Evolutionary conservation across 2,888 invertebrate species (phyloP), one percentile per base, ranked within the genome.

Genomic region (Drosophila dives): DNA sequence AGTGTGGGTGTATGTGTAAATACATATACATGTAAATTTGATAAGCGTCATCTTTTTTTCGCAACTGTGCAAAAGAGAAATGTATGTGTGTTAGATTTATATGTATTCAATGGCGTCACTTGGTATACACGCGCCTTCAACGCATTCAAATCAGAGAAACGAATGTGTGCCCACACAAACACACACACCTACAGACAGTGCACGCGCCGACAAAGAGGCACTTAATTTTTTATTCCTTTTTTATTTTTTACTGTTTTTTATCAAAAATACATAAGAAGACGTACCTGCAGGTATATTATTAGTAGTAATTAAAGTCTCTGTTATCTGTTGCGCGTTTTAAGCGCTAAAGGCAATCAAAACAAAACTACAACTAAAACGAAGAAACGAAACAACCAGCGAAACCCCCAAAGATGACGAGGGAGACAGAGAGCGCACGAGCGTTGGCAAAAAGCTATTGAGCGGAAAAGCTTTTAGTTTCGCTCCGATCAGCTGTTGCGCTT

Each of bases 271-370:
- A 49, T 20, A 8, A 23, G 11, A 29, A 34, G 61, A 42, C 42
- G 53, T 63, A 75, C 48, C 66, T 72, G 53, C 36, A 45, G 7
- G 12, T 34, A 5, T 34, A 34, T 20, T 20, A 7, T 45, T 15
- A 38, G n/a, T 38, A 36, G 10, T 54, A 33, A 34, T 36, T 10
- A 26, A n/a, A 36, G n/a, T 7, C 36, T 40, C n/a, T 40, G 20
- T 32, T 63, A 42, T 5, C 15, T 50, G 34, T 11, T 2, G 48
- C 45, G 40, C 59, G 79, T 66, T 33, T 55, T 49, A 79, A 48
- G 50, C 42, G 53, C 38, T 63, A 79, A 45, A 49, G 65, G 63
- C 81, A 81, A 84, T 81, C 86, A 86, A 81, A 72, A 74, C 54
- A 65, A 77, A 80, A 86, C 62, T 73, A 49, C 48, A 79, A 64